Percentiles rank a stretch among this genome's conserved stretches.
phyloP scores from a whole-genome alignment of 2,888 invertebrate genomes.

The Andrena camellia region DNA sequence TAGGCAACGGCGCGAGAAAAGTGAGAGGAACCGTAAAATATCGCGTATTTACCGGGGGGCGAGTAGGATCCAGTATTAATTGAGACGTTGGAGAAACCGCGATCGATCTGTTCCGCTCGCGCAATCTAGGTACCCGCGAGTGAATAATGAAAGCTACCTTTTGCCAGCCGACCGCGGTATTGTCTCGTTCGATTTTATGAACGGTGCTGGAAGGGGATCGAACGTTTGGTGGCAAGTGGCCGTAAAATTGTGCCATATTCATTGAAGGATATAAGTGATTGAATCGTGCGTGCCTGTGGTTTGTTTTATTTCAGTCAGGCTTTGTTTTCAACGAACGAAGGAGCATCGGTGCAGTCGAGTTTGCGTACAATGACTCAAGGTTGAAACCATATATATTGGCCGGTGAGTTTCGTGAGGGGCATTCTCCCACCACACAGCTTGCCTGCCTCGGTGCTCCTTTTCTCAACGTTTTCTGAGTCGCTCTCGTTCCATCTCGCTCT shows the following conservation, averaged over 20 bases:
- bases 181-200: conserved; percentile 7
- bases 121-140: neutral
- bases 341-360: neutral
- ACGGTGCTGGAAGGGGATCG: neutral
- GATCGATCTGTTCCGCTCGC: conserved; percentile 42
- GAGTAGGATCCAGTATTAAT: conserved; percentile 41
- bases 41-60: conserved; percentile 15
- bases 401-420: no score
- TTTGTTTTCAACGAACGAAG: no score
- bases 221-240: neutral
- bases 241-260: neutral
- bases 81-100: conserved; percentile 41
- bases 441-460: no score
- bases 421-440: no score
- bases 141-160: conserved; percentile 43
- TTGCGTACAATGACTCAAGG: no score
- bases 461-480: no score
- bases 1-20: conserved; percentile 19
- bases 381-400: no score
- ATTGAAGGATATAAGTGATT: neutral
- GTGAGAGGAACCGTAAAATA: conserved; percentile 28
- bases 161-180: neutral
- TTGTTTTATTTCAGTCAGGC: neutral
- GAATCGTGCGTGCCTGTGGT: neutral
- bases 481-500: no score